phyloP scores from a whole-genome alignment of 2,888 invertebrate genomes.

The Ganaspis brasiliensis region DNA sequence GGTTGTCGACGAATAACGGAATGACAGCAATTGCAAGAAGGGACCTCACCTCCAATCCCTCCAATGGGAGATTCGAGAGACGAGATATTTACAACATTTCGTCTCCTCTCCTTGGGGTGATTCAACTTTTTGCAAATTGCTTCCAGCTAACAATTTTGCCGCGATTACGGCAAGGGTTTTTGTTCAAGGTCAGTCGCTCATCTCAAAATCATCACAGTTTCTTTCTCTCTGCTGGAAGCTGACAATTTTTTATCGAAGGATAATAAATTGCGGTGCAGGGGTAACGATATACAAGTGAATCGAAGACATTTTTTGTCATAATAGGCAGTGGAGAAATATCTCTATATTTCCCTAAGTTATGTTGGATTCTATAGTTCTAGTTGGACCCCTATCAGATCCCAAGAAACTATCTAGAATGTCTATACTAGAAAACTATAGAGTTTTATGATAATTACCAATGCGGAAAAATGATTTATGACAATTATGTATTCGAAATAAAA shows the following conservation, averaged over 20 bases:
- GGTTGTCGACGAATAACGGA: conserved; percentile 27
- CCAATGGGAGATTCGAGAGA: background rate
- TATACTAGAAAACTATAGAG: too few species aligned
- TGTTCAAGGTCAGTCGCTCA: conserved; percentile 9
- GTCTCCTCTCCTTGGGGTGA: conserved; percentile 19
- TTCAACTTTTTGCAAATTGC: conserved; percentile 6
- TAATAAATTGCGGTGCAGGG: too few species aligned
- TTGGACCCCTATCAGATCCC: too few species aligned
- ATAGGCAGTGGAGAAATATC: too few species aligned
- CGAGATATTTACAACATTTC: conserved; percentile 18
- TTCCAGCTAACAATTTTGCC: conserved; percentile 29
- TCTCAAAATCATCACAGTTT: conserved; percentile 11
- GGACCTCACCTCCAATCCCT: background rate
- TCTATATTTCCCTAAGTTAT: too few species aligned
- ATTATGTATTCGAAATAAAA: too few species aligned
- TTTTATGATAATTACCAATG: too few species aligned
- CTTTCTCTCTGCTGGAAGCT: conserved; percentile 22
- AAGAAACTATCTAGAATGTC: too few species aligned
- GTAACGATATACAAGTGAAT: too few species aligned
- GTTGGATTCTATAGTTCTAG: too few species aligned
- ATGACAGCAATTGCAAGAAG: conserved; percentile 10
- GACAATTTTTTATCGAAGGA: background rate
- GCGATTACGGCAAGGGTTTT: background rate
- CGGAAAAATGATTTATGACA: too few species aligned
- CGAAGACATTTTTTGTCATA: too few species aligned